These are phyloP conservation scores for Ectropis grisescens DNA, from an alignment of 1,140 invertebrate genomes.

Conservation along the genomic window DNA sequence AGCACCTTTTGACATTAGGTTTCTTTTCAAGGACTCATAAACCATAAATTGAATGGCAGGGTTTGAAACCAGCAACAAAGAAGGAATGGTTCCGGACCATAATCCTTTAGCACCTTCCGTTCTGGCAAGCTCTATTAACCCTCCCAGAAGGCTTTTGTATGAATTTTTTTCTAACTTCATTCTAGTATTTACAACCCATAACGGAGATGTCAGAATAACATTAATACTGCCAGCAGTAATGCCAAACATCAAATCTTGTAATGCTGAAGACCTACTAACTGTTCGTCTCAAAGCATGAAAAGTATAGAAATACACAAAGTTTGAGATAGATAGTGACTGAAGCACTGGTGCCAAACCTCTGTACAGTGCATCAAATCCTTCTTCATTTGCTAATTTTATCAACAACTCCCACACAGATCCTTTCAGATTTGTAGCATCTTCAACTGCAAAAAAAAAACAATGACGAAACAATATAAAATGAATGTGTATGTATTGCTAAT, in stretches of 20 bases:
- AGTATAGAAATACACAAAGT: slow-evolving; percentile 94
- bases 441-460: slow-evolving; percentile 41
- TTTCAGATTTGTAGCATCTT: slow-evolving; percentile 46
- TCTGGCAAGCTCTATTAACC: slow-evolving; percentile 77
- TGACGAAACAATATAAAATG: too few species aligned
- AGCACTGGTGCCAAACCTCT: slow-evolving; percentile 86
- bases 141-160: slow-evolving; percentile 71
- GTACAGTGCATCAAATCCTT: slow-evolving; percentile 81
- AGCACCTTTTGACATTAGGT: slow-evolving; percentile 52
- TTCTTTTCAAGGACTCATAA: slow-evolving; percentile 87
- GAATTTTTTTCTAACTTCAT: slow-evolving; percentile 78
- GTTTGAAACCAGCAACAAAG: slow-evolving; percentile 87
- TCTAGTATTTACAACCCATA: slow-evolving; percentile 93
- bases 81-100: slow-evolving; percentile 87
- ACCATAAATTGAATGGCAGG: slow-evolving; percentile 94
- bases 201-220: slow-evolving; percentile 86
- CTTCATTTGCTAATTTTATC: slow-evolving; percentile 47
- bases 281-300: slow-evolving; percentile 85
- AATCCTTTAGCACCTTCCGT: slow-evolving; percentile 79
- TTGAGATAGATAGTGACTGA: slow-evolving; percentile 86
- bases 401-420: slow-evolving; percentile 45
- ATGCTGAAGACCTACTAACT: slow-evolving; percentile 70
- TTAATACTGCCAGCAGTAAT: slow-evolving; percentile 86
- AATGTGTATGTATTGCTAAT: too few species aligned
- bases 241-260: slow-evolving; percentile 84